A percentile compares a stretch with the other conserved stretches of the same genome.
phyloP scores from a whole-genome alignment of 2,113 vertebrate genomes.

The Struthio camelus region DNA sequence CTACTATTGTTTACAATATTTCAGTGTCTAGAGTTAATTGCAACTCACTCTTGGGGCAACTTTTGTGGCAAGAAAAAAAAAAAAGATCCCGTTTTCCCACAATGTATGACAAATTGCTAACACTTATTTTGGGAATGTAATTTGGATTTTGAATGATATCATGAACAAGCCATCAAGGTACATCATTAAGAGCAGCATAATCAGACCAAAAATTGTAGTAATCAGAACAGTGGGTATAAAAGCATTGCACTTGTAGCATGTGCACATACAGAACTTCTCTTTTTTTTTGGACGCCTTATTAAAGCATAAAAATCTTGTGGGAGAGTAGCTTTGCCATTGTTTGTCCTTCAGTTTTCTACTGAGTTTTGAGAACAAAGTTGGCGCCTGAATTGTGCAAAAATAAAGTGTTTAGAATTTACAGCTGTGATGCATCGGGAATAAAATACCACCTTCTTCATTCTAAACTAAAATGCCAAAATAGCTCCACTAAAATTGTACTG shows the following conservation, averaged over 20 bases:
- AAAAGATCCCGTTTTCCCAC: not conserved
- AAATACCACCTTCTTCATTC: not conserved
- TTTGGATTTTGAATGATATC: not conserved
- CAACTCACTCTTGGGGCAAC: not conserved
- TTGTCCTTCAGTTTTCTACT: not conserved
- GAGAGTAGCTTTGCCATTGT: not conserved
- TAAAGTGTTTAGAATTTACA: not conserved
- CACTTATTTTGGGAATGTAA: not conserved
- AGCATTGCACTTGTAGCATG: not conserved
- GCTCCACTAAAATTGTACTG: not conserved
- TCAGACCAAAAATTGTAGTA: not conserved
- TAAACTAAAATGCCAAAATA: not conserved
- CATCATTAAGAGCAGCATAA: not conserved
- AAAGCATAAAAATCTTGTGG: not conserved
- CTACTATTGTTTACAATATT: constrained; percentile 11
- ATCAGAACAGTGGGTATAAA: not conserved
- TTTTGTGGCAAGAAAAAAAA: not conserved
- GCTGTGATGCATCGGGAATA: not conserved
- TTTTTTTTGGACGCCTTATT: not conserved
- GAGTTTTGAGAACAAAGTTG: not conserved
- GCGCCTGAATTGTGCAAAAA: not conserved
- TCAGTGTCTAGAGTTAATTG: not conserved
- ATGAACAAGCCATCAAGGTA: not conserved
- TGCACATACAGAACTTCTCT: not conserved
- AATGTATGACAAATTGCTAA: not conserved